Evolutionary conservation across 2,888 invertebrate species (phyloP).

Genomic region (Cheilosia variabilis): DNA sequence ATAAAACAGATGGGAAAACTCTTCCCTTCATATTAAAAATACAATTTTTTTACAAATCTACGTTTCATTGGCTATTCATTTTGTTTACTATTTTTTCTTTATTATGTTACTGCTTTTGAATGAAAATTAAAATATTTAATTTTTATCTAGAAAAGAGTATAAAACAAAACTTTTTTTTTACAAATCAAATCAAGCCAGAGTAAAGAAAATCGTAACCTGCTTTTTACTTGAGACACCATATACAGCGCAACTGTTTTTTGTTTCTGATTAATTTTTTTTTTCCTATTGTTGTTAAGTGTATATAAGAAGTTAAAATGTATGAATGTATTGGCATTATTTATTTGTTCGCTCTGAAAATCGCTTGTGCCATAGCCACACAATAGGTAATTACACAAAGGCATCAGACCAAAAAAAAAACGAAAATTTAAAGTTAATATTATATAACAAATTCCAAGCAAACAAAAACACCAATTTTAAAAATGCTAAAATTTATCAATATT

Average conservation of each 20-base stretch:
- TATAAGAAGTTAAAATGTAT: conserved; percentile 47
- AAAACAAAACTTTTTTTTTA: conserved; percentile 20
- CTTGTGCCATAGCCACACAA: conserved; percentile 63
- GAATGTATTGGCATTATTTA: conserved; percentile 68
- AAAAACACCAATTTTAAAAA: conserved; percentile 75
- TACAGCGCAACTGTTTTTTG: conserved; percentile 28
- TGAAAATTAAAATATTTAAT: conserved; percentile 26
- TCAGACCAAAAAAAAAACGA: conserved; percentile 64
- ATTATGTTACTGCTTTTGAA: conserved; percentile 23
- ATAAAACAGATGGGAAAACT: conserved; percentile 45
- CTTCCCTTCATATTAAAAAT: conserved; percentile 49
- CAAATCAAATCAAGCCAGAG: conserved; percentile 52
- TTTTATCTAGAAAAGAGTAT: conserved; percentile 62
- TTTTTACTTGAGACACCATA: conserved; percentile 37
- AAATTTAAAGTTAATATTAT: conserved; percentile 22
- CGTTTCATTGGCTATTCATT: conserved; percentile 31
- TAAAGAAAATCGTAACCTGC: conserved; percentile 52
- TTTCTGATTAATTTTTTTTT: background rate
- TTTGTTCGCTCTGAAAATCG: conserved; percentile 64
- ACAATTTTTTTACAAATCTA: conserved; percentile 11
- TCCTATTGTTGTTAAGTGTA: conserved; percentile 53
- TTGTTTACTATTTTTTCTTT: conserved; percentile 28
- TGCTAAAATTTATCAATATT: conserved; percentile 71
- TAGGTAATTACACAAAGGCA: conserved; percentile 70
- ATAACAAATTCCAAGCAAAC: conserved; percentile 71